These are phyloP conservation scores for Campopleginae sp. DNA, from an alignment of 2,888 invertebrate species.

Conservation along the genomic window DNA sequence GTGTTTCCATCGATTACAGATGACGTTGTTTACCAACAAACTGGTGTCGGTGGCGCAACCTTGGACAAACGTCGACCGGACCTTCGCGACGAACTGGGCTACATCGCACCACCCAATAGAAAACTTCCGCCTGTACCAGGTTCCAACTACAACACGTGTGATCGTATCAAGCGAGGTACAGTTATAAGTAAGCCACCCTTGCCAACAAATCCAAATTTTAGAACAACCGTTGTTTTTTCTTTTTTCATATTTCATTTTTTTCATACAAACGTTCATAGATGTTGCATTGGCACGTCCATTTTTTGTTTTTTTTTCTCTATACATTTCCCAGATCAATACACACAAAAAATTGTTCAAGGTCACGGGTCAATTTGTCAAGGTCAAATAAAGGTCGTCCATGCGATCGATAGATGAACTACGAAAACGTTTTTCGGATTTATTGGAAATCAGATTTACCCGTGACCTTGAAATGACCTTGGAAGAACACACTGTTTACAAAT, in stretches of 20 bases:
- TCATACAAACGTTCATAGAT: slow-evolving; percentile 71
- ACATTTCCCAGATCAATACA: slow-evolving; percentile 47
- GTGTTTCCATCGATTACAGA: slow-evolving; percentile 85
- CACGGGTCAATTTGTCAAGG: neutral
- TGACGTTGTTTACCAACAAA: slow-evolving; percentile 96
- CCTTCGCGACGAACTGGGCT: slow-evolving; percentile 94
- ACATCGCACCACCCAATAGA: slow-evolving; percentile 96
- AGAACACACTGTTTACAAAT: slow-evolving; percentile 21
- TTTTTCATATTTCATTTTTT: slow-evolving; percentile 62
- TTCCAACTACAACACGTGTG: slow-evolving; percentile 97
- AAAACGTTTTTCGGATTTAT: neutral
- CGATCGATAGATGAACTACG: neutral
- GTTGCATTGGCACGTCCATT: slow-evolving; percentile 82
- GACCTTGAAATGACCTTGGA: neutral
- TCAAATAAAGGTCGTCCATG: neutral
- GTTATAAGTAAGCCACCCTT: slow-evolving; percentile 92
- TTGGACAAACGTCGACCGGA: slow-evolving; percentile 93
- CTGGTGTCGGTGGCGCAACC: slow-evolving; percentile 89
- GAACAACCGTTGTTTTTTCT: slow-evolving; percentile 67
- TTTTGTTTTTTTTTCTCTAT: slow-evolving; percentile 64
- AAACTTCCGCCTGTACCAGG: slow-evolving; percentile 97
- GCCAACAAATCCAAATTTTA: slow-evolving; percentile 78
- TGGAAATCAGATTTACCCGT: neutral
- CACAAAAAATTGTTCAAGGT: slow-evolving; percentile 33
- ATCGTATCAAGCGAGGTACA: slow-evolving; percentile 96